Conservation (phyloP, 2,113 vertebrate genomes). For the Nothocercus julius region DNA sequence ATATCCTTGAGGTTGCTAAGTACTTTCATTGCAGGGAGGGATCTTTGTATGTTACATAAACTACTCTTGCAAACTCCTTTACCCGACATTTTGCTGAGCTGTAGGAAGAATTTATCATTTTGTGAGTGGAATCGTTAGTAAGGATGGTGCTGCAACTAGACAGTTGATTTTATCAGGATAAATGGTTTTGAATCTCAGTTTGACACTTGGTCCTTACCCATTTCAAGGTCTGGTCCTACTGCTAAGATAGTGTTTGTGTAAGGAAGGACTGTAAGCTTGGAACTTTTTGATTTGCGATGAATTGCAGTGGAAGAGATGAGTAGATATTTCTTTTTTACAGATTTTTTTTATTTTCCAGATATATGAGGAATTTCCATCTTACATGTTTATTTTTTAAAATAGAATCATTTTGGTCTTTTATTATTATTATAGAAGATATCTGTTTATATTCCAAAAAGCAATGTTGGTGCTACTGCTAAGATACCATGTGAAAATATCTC, state of each 20-base stretch:
- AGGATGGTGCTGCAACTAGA: background rate
- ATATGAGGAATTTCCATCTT: constrained; percentile 43
- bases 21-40: background rate
- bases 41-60: background rate
- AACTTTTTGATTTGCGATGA: background rate
- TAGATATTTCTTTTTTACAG: background rate
- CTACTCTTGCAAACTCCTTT: background rate
- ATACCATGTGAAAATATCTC: background rate
- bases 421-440: constrained; percentile 31
- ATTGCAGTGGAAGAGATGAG: background rate
- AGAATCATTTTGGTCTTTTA: constrained; percentile 28
- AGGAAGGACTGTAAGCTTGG: background rate
- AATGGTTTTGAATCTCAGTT: background rate
- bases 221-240: background rate
- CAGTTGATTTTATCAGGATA: background rate
- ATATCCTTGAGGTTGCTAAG: background rate
- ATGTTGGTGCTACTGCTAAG: background rate
- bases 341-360: background rate
- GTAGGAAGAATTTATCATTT: background rate
- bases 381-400: constrained; percentile 10
- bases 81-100: background rate
- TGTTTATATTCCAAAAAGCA: constrained; percentile 4
- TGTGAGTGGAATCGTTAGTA: background rate
- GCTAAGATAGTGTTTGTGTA: background rate
- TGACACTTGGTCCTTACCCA: background rate